These are phyloP conservation scores for Condylostylus longicornis DNA, from an alignment of 1,140 invertebrate species.

Conservation along the genomic window DNA sequence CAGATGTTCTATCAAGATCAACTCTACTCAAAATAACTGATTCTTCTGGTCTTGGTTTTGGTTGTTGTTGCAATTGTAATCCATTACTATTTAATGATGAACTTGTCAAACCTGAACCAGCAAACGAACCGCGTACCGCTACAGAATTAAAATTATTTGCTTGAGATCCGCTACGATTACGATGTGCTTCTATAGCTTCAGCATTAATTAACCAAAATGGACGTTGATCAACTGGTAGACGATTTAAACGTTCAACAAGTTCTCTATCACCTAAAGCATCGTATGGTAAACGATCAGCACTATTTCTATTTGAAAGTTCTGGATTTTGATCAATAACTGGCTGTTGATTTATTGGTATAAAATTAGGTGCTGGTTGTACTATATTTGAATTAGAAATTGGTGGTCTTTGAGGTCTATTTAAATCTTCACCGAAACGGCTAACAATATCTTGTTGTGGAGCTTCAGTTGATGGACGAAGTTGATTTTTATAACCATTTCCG, in stretches of 20 bases:
- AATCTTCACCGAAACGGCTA: background rate
- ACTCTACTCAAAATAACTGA: too few relatives aligned
- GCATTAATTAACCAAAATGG: conserved; percentile 38
- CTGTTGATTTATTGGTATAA: too few relatives aligned
- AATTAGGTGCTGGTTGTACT: background rate
- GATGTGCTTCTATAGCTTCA: conserved; percentile 28
- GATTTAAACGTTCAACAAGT: conserved; percentile 29
- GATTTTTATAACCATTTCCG: background rate
- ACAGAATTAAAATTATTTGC: background rate
- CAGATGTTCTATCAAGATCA: too few relatives aligned
- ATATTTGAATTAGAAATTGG: background rate
- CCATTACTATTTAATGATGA: too few relatives aligned
- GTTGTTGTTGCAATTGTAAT: too few relatives aligned
- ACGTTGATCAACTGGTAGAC: conserved; percentile 32
- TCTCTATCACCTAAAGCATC: conserved; percentile 33
- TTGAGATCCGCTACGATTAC: conserved; percentile 14
- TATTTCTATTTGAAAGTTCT: background rate
- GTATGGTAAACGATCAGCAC: conserved; percentile 12
- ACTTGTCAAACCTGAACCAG: too few relatives aligned
- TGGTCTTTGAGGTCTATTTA: background rate
- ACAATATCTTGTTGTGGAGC: too few relatives aligned
- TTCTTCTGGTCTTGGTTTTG: too few relatives aligned
- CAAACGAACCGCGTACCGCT: background rate
- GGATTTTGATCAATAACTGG: too few relatives aligned
- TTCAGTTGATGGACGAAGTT: conserved; percentile 19